phyloP scores from a whole-genome alignment of 2,113 vertebrate genomes.

The Oostethus manadensis region DNA sequence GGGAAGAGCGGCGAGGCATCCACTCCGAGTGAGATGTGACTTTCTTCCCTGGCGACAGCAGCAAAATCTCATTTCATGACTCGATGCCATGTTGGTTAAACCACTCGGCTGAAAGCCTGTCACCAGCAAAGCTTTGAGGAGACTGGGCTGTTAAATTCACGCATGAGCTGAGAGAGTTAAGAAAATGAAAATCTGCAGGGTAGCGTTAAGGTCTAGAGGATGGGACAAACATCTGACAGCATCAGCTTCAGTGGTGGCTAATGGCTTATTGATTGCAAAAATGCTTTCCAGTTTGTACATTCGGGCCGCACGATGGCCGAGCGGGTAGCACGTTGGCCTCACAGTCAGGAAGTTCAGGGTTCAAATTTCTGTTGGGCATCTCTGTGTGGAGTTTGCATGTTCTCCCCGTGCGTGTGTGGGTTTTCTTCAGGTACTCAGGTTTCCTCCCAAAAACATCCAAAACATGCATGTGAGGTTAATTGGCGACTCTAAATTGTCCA shows the following conservation, averaged over 20 bases:
- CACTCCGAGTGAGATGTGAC: conserved; percentile 60
- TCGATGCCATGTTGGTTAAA: conserved; percentile 69
- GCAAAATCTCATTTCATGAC: conserved; percentile 74
- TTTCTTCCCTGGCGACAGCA: conserved; percentile 52
- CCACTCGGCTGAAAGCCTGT: conserved; percentile 41
- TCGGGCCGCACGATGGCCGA: too few relatives aligned
- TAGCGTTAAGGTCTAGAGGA: conserved; percentile 26
- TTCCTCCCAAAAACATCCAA: too few relatives aligned
- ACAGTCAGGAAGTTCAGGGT: too few relatives aligned
- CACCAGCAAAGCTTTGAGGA: conserved; percentile 38
- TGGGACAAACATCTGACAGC: conserved; percentile 42
- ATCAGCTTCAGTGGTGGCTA: conserved; percentile 62
- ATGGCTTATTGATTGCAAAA: conserved; percentile 69
- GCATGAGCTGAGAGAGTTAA: conserved; percentile 42
- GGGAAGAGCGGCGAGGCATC: conserved; percentile 48
- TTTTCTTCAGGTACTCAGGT: too few relatives aligned
- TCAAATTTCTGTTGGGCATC: too few relatives aligned
- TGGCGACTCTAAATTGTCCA: too few relatives aligned
- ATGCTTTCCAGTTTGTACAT: conserved; percentile 26
- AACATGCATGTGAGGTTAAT: too few relatives aligned
- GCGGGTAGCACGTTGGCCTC: too few relatives aligned
- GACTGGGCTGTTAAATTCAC: conserved; percentile 31
- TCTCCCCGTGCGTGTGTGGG: too few relatives aligned
- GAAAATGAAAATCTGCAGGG: conserved; percentile 40
- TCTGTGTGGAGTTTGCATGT: too few relatives aligned